phyloP scores from a whole-genome alignment of 1,140 invertebrate species.

The Geopemphigus sp. region DNA sequence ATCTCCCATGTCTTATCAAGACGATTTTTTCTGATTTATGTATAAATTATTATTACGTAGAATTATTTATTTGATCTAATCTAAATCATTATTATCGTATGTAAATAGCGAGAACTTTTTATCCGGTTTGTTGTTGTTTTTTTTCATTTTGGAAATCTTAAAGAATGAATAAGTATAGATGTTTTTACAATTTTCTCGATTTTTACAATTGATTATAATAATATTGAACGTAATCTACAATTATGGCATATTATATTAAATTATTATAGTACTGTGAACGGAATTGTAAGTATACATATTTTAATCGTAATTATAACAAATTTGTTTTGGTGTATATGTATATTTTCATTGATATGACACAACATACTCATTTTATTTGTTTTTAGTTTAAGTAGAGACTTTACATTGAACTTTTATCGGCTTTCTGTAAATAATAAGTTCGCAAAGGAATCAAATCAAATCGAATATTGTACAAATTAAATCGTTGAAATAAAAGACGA shows the following conservation, averaged over 20 bases:
- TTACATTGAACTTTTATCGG: background rate
- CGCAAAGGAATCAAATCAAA: too few species aligned
- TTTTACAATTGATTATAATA: conserved; percentile 23
- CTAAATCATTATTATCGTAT: background rate
- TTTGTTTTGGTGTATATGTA: conserved; percentile 1
- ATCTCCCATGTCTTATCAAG: background rate
- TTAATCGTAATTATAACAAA: conserved; percentile 14
- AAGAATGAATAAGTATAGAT: conserved; percentile 13
- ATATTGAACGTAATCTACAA: conserved; percentile 13
- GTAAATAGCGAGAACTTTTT: conserved; percentile 32
- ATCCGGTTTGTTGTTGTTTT: background rate
- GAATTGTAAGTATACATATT: conserved; percentile 23
- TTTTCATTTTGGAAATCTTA: conserved; percentile 8
- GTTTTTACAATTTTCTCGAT: conserved; percentile 10
- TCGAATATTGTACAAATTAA: background rate
- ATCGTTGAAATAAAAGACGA: too few species aligned
- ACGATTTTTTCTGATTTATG: conserved; percentile 4
- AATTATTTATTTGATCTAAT: background rate
- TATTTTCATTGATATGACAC: conserved; percentile 1
- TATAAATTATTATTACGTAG: conserved; percentile 5
- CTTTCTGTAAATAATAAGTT: conserved; percentile 15
- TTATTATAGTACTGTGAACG: conserved; percentile 8
- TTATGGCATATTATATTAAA: conserved; percentile 6
- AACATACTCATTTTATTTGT: background rate
- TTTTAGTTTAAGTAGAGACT: background rate